A percentile compares a stretch with the other conserved stretches of the same genome.
phyloP scores from a whole-genome alignment of 2,113 vertebrate species.

The Hassar affinis region DNA sequence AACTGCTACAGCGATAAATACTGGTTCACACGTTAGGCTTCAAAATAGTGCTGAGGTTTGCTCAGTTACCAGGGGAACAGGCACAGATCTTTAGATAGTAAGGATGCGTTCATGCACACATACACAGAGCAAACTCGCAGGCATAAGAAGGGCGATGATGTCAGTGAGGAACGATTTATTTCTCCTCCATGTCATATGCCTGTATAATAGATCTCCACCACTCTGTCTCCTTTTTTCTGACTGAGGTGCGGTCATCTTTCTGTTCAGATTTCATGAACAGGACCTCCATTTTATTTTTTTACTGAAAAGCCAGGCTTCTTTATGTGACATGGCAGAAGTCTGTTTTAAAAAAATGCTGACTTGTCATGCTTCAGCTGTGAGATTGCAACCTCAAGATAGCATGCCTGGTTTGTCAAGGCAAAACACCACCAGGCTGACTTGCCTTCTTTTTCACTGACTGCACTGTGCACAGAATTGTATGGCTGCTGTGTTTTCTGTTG shows the following conservation, averaged over 20 bases:
- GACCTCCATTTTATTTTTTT: no score
- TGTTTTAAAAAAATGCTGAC: conserved; percentile 13
- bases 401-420: not conserved
- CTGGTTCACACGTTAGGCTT: not conserved
- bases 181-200: conserved; percentile 43
- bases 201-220: not conserved
- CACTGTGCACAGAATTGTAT: not conserved
- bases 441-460: not conserved
- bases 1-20: not conserved
- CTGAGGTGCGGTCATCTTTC: conserved; percentile 57
- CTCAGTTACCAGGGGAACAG: conserved; percentile 4
- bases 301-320: not conserved
- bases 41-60: not conserved
- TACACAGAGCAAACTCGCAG: not conserved
- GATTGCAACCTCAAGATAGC: not conserved
- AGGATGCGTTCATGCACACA: not conserved
- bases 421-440: not conserved
- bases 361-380: not conserved
- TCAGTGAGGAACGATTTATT: conserved; percentile 59
- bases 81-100: not conserved
- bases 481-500: conserved; percentile 9
- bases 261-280: conserved; percentile 9
- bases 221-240: conserved; percentile 14
- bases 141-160: conserved; percentile 51
- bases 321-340: conserved; percentile 17